phyloP scores from a whole-genome alignment of 35 echinoderm and acorn worm genomes.

The Patiria miniata region DNA sequence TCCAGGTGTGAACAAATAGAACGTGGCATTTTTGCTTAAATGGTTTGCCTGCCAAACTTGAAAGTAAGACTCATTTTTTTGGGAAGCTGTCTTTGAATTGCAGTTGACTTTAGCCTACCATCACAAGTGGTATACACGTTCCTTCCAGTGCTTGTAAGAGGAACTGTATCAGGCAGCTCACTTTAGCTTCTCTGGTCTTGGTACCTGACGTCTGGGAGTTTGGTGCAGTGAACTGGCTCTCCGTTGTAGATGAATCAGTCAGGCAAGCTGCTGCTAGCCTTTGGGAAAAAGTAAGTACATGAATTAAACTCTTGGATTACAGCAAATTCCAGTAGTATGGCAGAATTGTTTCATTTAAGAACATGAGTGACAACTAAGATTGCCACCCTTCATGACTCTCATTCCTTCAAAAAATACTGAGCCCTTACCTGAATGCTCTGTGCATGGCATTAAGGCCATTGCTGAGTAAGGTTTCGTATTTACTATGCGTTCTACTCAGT shows the following conservation, averaged over 20 bases:
- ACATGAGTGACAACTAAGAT: too few species aligned
- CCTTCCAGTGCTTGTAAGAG: constrained; percentile 43
- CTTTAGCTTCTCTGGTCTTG: not conserved
- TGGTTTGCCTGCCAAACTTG: too few species aligned
- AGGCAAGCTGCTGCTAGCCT: constrained; percentile 3
- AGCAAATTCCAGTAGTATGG: too few species aligned
- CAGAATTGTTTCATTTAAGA: too few species aligned
- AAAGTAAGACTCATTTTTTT: too few species aligned
- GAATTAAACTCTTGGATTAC: too few species aligned
- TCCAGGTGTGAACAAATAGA: too few species aligned
- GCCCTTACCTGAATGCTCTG: constrained; percentile 29
- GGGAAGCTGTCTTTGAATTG: too few species aligned
- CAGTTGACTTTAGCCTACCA: too few species aligned
- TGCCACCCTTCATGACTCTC: not conserved
- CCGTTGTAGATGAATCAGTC: not conserved
- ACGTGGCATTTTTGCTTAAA: too few species aligned
- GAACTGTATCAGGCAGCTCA: constrained; percentile 20
- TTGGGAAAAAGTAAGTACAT: too few species aligned
- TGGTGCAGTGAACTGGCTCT: not conserved
- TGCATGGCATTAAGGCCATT: constrained; percentile 2
- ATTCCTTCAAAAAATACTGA: not conserved
- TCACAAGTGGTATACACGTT: constrained; percentile 48
- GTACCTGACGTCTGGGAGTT: not conserved
- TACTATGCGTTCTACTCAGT: not conserved
- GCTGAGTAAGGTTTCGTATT: constrained; percentile 24